Base-by-base conservation (phyloP, 1,140 invertebrate species). In the Trichomalopsis sarcophagae region DNA sequence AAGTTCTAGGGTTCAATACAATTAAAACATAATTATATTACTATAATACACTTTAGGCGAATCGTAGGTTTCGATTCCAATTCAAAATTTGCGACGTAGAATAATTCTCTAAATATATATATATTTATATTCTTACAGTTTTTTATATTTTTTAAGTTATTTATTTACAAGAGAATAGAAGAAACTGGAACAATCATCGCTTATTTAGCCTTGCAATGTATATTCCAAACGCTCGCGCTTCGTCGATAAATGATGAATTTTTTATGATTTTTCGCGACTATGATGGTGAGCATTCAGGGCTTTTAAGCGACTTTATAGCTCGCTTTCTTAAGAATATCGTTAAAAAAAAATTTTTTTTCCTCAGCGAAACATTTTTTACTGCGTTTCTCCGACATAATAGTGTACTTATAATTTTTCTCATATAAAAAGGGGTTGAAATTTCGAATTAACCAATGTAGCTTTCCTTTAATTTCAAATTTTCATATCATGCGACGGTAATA, bases 101-200 rank as follows among this genome's bases (percentile, higher is more conserved):
- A 62, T 71, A 77, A 76, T 84, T 79, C 62, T 40, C 36, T 76
- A 66, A 75, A 40, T 87, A 73, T 88, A 36, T 88, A 68, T 73
- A 62, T 66, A 36, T 66, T 7, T 66, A 71, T 81, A 40, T 30
- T 40, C 76, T 17, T 78, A 78, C 71, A 79, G 36, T 81, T n/a
- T 84, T 81, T 66, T 13, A 69, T 68, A 68, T 73, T 80, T 23
- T 71, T 74, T 40, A 69, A 87, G 30, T 82, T 88, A 82, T 86
- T 80, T 91, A 91, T 91, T 91, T 91, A 92, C 90, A 92, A 90
- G 83, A 86, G 88, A 87, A 87, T 86, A 86, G 88, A 89, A 88
- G 76, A 90, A 90, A 88, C 82, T 89, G 88, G 71, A 87, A 82
- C 66, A 69, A 81, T 82, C 30, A 86, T 82, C 40, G 21, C n/a